phyloP scores from a whole-genome alignment of 2,113 vertebrate genomes.

The Ellobius talpinus region DNA sequence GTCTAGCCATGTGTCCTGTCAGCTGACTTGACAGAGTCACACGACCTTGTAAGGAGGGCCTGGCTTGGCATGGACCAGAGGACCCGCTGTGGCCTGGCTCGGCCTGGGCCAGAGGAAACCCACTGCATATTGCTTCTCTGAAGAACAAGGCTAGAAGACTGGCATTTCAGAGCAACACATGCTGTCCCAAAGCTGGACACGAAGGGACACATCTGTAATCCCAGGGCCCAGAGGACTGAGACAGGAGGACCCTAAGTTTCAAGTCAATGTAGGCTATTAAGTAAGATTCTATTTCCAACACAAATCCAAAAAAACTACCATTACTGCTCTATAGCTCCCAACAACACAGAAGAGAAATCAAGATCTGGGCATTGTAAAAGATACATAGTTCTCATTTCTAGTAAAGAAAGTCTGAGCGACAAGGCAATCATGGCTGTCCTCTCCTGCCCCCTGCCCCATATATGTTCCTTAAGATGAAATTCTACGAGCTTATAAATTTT shows the following conservation, averaged over 20 bases:
- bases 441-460: not conserved
- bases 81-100: not conserved
- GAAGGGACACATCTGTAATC: not conserved
- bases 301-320: not conserved
- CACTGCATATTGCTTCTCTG: not conserved
- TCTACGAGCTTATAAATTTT: not conserved
- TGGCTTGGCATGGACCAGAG: not conserved
- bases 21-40: not conserved
- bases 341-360: not conserved
- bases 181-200: not conserved
- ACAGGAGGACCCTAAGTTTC: not conserved
- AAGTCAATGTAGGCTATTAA: not conserved
- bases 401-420: not conserved
- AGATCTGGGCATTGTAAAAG: not conserved
- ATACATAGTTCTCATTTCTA: not conserved
- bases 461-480: not conserved
- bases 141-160: not conserved
- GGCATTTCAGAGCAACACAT: not conserved
- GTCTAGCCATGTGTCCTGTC: not conserved
- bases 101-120: not conserved
- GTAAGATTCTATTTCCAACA: not conserved
- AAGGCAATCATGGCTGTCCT: not conserved
- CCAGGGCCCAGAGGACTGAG: not conserved
- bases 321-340: not conserved
- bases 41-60: not conserved